Evolutionary conservation across 2,797 vertebrate genomes (phyloP), one percentile per base, ranked within the genome.

Genomic region (Melanogrammus aeglefinus): DNA sequence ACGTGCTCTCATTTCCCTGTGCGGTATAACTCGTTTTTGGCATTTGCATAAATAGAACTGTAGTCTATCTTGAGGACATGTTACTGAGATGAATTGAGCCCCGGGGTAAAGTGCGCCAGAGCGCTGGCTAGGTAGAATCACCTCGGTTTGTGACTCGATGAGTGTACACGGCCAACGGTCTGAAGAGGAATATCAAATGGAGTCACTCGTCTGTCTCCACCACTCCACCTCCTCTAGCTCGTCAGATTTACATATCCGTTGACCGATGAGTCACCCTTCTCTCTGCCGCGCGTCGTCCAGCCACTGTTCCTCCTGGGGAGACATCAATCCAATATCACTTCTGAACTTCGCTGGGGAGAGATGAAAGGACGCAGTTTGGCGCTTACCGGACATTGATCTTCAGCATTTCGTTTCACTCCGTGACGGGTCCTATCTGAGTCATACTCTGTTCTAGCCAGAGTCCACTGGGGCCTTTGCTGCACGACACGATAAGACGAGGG

Each of bases 221-320:
- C 78, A 2, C 82, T 81, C 79, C 81, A 81, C 78, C 81, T 85
- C 87, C 78, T 86, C n/a, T 27, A 10, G 73, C 76, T 39, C n/a
- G 80, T 81, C 84, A 83, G 78, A 91, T 90, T 87, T 88, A 85
- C 84, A 85, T 83, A 84, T 91, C 88, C 90, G 82, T 90, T 87
- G 88, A 84, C 84, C 83, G 82, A 84, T 91, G 89, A 90, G 82
- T 90, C 89, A 89, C 83, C 82, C 80, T 39, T 72, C 74, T 75
- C 81, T 77, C 76, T 76, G 83, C 75, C 75, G 78, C 75, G 78
- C 70, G 51, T 80, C 70, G 44, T 83, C 69, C 74, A 70, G 16
- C 79, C 75, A 76, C 79, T 72, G 75, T 77, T 85, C 84, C 86
- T 82, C 79, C 78, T 73, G 79, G 72, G 82, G 79, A 77, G 36